phyloP scores from a whole-genome alignment of 2,797 vertebrate genomes.

The Neosilurus hyrtlii region DNA sequence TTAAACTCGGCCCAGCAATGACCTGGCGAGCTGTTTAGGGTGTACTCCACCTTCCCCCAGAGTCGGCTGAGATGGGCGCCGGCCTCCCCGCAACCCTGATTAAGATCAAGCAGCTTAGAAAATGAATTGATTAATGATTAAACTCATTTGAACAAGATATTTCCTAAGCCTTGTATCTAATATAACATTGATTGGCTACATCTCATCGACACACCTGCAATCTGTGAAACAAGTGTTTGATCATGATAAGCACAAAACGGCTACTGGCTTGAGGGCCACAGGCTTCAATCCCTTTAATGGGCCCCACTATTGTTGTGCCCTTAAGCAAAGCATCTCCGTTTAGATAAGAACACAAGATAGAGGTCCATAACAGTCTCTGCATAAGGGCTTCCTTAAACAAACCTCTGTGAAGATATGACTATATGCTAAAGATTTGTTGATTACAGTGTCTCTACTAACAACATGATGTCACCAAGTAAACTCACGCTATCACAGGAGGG shows the following conservation, averaged over 20 bases:
- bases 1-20: neutral
- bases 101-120: no score
- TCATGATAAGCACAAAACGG: constrained; percentile 31
- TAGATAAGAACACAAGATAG: constrained; percentile 48
- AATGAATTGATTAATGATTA: no score
- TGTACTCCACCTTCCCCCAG: no score
- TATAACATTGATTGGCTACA: neutral
- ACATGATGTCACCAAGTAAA: constrained; percentile 56
- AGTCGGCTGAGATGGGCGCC: no score
- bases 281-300: constrained; percentile 35
- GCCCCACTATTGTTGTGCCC: constrained; percentile 38
- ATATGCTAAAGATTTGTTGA: constrained; percentile 27
- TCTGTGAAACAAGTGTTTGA: constrained; percentile 9
- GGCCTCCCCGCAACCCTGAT: no score
- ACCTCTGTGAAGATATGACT: constrained; percentile 29
- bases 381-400: constrained; percentile 53
- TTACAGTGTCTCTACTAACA: constrained; percentile 40
- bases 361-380: constrained; percentile 40
- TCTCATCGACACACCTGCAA: constrained; percentile 22
- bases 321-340: constrained; percentile 47
- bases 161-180: neutral
- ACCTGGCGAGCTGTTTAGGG: no score
- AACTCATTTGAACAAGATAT: neutral
- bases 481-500: constrained; percentile 14
- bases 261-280: constrained; percentile 9